Base-by-base conservation (phyloP, 2,113 vertebrate genomes). In the Calypte anna region DNA sequence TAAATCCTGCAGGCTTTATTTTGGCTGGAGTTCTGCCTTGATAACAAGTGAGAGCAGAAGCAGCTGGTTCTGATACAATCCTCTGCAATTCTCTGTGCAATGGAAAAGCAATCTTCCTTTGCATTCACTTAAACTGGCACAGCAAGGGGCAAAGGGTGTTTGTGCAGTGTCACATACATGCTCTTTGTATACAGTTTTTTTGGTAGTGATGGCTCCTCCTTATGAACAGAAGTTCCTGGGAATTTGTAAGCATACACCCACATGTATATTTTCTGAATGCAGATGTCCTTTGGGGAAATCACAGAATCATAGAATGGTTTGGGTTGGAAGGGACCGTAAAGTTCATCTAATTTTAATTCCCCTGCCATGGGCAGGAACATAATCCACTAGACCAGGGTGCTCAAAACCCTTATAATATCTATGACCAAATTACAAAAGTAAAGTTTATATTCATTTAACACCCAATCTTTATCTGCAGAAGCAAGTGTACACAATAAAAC, bases 151-250 rank as follows among this genome's bases (percentile, higher is more conserved):
- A 63, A 14, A 2, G n/a, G 3, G 17, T 76, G 21, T n/a, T 63
- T 63, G 53, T 70, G 48, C 38, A 58, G 27, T 17, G 74, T 44
- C 70, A 50, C 2, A 0, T 2, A 27, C 1, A 0, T 10, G 1
- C 12, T 80, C 27, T 18, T 66, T 43, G 7, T 55, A 43, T 12
- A 33, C 38, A 31, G 3, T 14, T 58, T 73, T 80, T 88, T 59
- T 40, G 21, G 51, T 63, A 38, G 9, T 33, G 46, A 21, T 48
- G 38, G 33, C 16, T 31, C 8, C 19, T 59, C 3, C 46, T 77
- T 66, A 17, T 12, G 23, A 66, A 55, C 1, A 53, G 40, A 46
- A 66, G 19, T 28, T 83, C 61, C 61, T 50, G 12, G 30, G 36
- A 58, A 59, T 88, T 38, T 57, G 31, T 61, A 67, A 28, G 55